Conservation (phyloP, 2,888 invertebrate genomes). For the Ryuthela nishihirai region DNA sequence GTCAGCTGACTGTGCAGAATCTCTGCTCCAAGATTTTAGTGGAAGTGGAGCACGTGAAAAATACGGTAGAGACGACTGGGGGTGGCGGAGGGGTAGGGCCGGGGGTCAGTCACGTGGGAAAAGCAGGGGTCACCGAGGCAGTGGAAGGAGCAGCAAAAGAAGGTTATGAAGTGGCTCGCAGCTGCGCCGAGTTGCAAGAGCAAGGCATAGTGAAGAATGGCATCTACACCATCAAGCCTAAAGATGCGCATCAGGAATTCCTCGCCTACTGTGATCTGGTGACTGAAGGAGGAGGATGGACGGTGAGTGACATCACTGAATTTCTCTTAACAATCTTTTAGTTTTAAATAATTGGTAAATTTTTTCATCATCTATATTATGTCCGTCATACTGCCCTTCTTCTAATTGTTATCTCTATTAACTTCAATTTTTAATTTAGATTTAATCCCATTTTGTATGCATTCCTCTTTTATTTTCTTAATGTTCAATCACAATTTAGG, state of each 20-base stretch:
- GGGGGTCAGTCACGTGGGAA: conserved; percentile 2
- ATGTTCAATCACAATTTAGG: too few species aligned
- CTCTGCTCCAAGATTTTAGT: conserved; percentile 19
- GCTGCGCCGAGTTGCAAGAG: conserved; percentile 77
- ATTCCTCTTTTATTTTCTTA: too few species aligned
- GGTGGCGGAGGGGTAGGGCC: too few species aligned
- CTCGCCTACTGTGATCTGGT: conserved; percentile 86
- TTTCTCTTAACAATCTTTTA: too few species aligned
- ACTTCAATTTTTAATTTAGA: too few species aligned
- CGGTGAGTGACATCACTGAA: too few species aligned
- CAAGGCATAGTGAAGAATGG: conserved; percentile 83
- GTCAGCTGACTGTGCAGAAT: conserved; percentile 17
- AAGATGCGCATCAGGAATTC: conserved; percentile 90
- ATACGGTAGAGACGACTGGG: not conserved
- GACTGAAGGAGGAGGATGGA: conserved; percentile 86
- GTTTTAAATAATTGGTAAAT: too few species aligned
- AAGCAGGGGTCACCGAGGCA: conserved; percentile 12
- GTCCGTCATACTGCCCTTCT: too few species aligned
- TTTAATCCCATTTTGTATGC: too few species aligned
- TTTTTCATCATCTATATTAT: too few species aligned
- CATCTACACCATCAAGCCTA: conserved; percentile 82
- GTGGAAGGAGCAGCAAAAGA: conserved; percentile 9
- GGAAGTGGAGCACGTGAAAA: conserved; percentile 23
- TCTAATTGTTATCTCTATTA: too few species aligned
- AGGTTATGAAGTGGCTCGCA: conserved; percentile 60